phyloP scores from a whole-genome alignment of 1,140 invertebrate species.

The Leptinotarsa defecta region DNA sequence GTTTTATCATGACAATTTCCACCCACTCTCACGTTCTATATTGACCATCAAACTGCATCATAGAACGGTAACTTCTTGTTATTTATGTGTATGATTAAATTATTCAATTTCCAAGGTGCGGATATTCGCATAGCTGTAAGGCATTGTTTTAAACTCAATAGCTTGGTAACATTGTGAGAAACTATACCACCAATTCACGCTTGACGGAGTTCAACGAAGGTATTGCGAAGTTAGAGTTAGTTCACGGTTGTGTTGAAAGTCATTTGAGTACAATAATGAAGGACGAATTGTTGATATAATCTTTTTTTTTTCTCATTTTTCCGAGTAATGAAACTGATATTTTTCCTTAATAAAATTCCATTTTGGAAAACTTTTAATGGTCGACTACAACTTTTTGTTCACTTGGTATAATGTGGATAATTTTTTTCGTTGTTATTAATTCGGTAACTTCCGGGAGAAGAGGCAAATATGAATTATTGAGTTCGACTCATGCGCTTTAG shows the following conservation, averaged over 20 bases:
- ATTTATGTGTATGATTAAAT: conserved; percentile 17
- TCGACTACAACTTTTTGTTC: no score
- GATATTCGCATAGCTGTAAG: conserved; percentile 15
- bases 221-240: not conserved
- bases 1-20: not conserved
- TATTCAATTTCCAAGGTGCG: conserved; percentile 16
- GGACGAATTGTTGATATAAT: no score
- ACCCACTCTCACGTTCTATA: conserved; percentile 1
- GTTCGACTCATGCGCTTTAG: no score
- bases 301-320: no score
- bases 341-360: no score
- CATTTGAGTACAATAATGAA: no score
- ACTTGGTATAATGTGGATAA: no score
- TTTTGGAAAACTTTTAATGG: no score
- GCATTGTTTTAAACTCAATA: conserved; percentile 36
- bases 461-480: no score
- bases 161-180: conserved; percentile 36
- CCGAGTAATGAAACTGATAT: no score
- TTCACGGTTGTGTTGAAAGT: not conserved
- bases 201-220: conserved; percentile 24
- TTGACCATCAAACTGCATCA: not conserved
- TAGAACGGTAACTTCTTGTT: conserved; percentile 14
- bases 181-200: conserved; percentile 39
- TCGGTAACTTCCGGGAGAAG: no score
- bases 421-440: no score